Percentiles rank a stretch among this genome's conserved stretches.
Evolutionary conservation across 2,113 vertebrate species (phyloP).

Genomic region (Nycticorax nycticorax): DNA sequence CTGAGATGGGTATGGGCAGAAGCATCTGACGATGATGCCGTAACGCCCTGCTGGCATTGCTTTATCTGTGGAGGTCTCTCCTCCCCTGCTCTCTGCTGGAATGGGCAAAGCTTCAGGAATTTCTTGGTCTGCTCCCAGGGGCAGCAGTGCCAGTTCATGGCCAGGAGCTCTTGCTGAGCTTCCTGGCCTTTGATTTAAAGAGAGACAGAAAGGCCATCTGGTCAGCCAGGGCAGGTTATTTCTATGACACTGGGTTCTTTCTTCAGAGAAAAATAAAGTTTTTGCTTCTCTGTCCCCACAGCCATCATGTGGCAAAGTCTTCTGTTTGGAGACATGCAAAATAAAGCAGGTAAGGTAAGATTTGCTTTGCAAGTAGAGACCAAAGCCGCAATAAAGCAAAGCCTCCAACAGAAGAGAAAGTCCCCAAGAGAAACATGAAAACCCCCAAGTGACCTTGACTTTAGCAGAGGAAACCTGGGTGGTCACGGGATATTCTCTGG

Average conservation of each 20-base stretch:
- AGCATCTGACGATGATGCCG: fast-evolving
- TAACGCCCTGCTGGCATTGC: fast-evolving
- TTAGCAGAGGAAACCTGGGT: not conserved
- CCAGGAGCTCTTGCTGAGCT: not conserved
- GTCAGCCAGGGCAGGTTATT: not conserved
- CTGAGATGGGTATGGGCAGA: fast-evolving
- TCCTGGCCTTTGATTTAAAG: not conserved
- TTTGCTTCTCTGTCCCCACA: not conserved
- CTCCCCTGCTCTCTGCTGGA: not conserved
- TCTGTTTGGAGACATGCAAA: not conserved
- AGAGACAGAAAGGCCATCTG: not conserved
- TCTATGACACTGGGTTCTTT: not conserved
- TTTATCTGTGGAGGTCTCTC: not conserved
- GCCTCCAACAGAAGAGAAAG: not conserved
- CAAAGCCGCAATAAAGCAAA: not conserved
- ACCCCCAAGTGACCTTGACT: not conserved
- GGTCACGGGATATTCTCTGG: not conserved
- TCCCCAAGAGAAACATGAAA: not conserved
- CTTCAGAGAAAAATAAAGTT: not conserved
- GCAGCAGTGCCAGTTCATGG: not conserved
- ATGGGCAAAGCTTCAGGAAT: not conserved
- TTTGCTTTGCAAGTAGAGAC: not conserved
- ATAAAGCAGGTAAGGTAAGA: not conserved
- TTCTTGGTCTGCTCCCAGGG: not conserved
- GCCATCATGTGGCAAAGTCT: fast-evolving